phyloP scores from a whole-genome alignment of 2,113 vertebrate genomes.

The Candoia aspera region DNA sequence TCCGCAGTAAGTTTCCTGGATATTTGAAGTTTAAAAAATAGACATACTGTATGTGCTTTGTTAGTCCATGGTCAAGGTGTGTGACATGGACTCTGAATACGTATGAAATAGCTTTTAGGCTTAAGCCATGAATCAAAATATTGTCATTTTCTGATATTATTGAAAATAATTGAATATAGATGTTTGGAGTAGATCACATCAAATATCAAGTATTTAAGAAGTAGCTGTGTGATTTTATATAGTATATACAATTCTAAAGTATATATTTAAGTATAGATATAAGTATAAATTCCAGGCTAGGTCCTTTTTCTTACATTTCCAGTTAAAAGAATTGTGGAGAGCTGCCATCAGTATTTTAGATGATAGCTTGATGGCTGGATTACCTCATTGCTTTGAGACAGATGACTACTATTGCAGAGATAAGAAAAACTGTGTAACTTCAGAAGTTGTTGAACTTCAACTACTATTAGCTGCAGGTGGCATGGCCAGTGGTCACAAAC shows the following conservation, averaged over 20 bases:
- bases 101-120: not conserved
- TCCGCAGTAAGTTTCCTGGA: not conserved
- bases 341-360: not conserved
- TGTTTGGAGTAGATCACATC: not conserved
- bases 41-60: not conserved
- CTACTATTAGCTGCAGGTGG: not conserved
- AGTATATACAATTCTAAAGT: not conserved
- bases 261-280: not conserved
- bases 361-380: not conserved
- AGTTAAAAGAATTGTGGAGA: not conserved
- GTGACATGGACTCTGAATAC: not conserved
- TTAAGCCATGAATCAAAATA: not conserved
- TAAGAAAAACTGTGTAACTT: not conserved
- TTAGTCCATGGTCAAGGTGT: not conserved
- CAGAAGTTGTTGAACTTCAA: not conserved
- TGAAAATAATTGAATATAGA: conserved; percentile 1
- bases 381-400: not conserved
- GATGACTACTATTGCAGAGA: not conserved
- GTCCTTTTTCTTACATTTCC: not conserved
- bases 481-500: not conserved
- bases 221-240: not conserved
- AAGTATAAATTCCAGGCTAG: not conserved
- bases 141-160: not conserved
- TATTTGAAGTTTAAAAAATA: not conserved
- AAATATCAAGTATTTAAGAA: not conserved